Conservation (phyloP, 2,113 vertebrate species). For the Campylomormyrus tamandua region DNA sequence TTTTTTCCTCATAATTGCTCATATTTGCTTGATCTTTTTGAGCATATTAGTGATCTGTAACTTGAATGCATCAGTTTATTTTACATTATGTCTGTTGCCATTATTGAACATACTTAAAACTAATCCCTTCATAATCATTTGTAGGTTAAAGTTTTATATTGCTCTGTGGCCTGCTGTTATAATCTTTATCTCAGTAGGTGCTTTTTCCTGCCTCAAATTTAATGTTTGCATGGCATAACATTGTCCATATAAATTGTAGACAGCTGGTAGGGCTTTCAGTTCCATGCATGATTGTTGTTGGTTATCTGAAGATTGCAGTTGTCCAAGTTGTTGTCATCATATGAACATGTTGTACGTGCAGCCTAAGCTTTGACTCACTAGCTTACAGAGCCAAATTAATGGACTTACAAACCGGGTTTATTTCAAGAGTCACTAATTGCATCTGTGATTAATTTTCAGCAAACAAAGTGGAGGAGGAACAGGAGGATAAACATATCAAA, state of each 20-base stretch:
- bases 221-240: not conserved
- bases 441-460: constrained; percentile 55
- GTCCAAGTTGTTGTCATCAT: not conserved
- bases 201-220: not conserved
- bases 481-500: constrained; percentile 81
- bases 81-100: not conserved
- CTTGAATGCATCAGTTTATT: not conserved
- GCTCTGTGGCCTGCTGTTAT: not conserved
- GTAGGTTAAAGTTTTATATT: not conserved
- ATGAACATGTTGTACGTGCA: not conserved
- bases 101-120: not conserved
- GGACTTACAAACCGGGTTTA: not conserved
- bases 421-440: not conserved
- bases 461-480: constrained; percentile 76
- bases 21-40: not conserved
- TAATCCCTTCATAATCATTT: not conserved
- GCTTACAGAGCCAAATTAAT: not conserved
- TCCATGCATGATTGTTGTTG: not conserved
- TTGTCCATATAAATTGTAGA: not conserved
- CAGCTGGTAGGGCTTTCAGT: not conserved
- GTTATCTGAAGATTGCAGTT: not conserved
- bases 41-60: not conserved
- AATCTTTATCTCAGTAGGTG: not conserved
- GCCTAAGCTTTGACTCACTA: not conserved
- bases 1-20: not conserved